These are phyloP conservation scores for Brachyhypopomus occidentalis DNA, from an alignment of 2,113 vertebrate species.

Conservation along the genomic window DNA sequence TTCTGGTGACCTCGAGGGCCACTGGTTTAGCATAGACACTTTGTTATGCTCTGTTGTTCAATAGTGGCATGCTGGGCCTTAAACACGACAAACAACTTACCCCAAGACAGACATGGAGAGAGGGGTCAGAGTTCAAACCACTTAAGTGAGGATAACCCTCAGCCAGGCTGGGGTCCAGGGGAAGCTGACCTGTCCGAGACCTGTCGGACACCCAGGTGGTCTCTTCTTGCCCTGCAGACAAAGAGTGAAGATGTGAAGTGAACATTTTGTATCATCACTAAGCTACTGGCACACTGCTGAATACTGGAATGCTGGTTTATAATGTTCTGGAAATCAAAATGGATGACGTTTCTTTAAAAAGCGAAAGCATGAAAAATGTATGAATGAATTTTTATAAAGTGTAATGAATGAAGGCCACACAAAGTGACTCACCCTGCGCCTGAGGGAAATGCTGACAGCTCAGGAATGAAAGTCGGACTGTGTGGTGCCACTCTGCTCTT, in stretches of 20 bases:
- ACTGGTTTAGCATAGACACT: conserved; percentile 44
- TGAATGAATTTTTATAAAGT: no score
- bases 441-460: no score
- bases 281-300: neutral
- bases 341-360: no score
- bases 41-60: conserved; percentile 48
- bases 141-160: conserved; percentile 59
- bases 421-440: no score
- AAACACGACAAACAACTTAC: conserved; percentile 53
- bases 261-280: neutral
- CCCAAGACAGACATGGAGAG: conserved; percentile 49
- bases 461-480: no score
- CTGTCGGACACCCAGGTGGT: conserved; percentile 60
- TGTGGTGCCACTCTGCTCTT: no score
- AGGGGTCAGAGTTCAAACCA: conserved; percentile 70
- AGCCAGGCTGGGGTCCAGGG: conserved; percentile 55
- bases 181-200: conserved; percentile 62
- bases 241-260: neutral
- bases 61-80: conserved; percentile 61
- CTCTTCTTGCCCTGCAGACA: neutral
- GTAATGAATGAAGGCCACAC: no score
- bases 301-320: no score
- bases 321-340: neutral
- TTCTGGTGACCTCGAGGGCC: conserved; percentile 55
- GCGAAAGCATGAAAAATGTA: no score